phyloP scores from a whole-genome alignment of 2,888 invertebrate genomes.

The Salticus scenicus region DNA sequence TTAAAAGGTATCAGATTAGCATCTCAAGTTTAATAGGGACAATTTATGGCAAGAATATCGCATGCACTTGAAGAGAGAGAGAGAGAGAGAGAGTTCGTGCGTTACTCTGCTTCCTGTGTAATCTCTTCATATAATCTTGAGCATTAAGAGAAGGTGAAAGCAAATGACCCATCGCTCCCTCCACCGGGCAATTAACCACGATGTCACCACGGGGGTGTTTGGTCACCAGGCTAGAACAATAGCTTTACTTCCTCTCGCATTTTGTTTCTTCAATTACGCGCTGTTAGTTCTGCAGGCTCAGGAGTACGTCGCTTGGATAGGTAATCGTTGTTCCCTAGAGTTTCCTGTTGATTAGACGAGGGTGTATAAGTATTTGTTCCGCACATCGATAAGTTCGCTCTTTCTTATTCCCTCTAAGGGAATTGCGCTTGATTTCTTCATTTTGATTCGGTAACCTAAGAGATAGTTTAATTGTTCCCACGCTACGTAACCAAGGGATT shows the following conservation, averaged over 20 bases:
- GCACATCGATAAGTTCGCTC: too few species aligned
- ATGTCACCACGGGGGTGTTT: conserved; percentile 11
- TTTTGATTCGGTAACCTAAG: too few species aligned
- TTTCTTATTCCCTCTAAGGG: too few species aligned
- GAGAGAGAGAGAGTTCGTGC: background rate
- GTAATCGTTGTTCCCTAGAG: background rate
- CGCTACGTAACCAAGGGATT: too few species aligned
- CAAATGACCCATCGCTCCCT: conserved; percentile 28
- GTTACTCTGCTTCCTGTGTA: conserved; percentile 10
- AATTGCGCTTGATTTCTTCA: background rate
- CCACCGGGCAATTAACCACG: conserved; percentile 21
- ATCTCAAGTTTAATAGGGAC: too few species aligned
- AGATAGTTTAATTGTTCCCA: too few species aligned
- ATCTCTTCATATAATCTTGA: background rate
- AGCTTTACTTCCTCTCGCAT: conserved; percentile 12
- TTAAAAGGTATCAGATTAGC: too few species aligned
- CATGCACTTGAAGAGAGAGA: too few species aligned
- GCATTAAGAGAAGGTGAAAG: conserved; percentile 15
- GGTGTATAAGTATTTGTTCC: background rate
- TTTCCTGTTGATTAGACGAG: background rate
- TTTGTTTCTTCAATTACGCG: conserved; percentile 35
- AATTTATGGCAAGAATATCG: too few species aligned
- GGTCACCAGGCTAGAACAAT: conserved; percentile 48
- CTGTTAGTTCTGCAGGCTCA: conserved; percentile 16
- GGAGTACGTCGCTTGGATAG: background rate